phyloP scores from a whole-genome alignment of 1,140 invertebrate species.

The Eulimnadia texana region DNA sequence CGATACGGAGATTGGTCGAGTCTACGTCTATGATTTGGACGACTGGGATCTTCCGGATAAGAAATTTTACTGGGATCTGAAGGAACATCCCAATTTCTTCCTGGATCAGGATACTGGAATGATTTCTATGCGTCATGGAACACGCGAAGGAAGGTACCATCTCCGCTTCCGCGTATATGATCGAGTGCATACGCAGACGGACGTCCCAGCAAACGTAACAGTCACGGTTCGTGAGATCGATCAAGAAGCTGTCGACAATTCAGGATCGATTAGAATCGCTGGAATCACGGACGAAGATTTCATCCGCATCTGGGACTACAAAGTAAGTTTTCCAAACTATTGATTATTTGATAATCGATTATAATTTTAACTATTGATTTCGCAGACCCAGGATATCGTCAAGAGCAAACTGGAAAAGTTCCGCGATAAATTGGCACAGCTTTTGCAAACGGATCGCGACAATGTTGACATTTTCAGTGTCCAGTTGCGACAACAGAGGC shows the following conservation, averaged over 20 bases:
- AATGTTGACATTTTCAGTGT: slow-evolving; percentile 95
- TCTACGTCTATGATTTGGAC: slow-evolving; percentile 90
- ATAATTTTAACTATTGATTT: neutral
- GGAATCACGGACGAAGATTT: slow-evolving; percentile 95
- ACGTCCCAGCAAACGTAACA: slow-evolving; percentile 80
- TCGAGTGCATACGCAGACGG: slow-evolving; percentile 78
- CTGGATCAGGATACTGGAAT: slow-evolving; percentile 82
- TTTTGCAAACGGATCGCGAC: slow-evolving; percentile 64
- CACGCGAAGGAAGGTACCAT: slow-evolving; percentile 66
- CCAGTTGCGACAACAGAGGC: slow-evolving; percentile 65
- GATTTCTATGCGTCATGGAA: slow-evolving; percentile 86
- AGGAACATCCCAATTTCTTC: slow-evolving; percentile 56
- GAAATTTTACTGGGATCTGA: slow-evolving; percentile 79
- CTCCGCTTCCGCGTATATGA: slow-evolving; percentile 86
- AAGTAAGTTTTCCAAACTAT: slow-evolving; percentile 29
- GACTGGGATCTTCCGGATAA: slow-evolving; percentile 97
- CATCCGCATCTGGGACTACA: slow-evolving; percentile 84
- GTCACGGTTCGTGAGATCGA: slow-evolving; percentile 86
- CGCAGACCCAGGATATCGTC: slow-evolving; percentile 53
- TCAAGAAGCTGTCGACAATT: slow-evolving; percentile 87
- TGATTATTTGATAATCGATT: neutral
- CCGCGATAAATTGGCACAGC: slow-evolving; percentile 65
- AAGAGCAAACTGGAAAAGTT: slow-evolving; percentile 79
- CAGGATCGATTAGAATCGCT: slow-evolving; percentile 79
- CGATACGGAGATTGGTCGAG: slow-evolving; percentile 82